Percentiles rank a stretch among this genome's conserved stretches.
Evolutionary conservation across 2,888 invertebrate genomes (phyloP).

Genomic region (Matsumyia berberina): DNA sequence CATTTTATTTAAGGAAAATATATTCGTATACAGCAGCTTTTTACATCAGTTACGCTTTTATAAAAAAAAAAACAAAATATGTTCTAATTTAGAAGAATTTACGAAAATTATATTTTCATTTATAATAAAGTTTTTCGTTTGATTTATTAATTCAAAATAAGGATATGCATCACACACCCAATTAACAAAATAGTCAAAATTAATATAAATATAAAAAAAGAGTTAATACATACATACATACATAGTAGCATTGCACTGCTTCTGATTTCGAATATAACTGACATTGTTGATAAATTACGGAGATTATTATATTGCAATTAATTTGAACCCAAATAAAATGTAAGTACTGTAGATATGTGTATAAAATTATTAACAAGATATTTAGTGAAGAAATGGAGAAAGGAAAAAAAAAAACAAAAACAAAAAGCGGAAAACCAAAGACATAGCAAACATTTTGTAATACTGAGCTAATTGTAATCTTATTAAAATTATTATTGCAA

Average conservation of each 20-base stretch:
- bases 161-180: constrained; percentile 4
- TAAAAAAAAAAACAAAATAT: constrained; percentile 19
- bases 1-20: neutral
- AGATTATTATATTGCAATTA: constrained; percentile 48
- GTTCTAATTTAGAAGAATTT: constrained; percentile 19
- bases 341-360: constrained; percentile 76
- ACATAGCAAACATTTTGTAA: constrained; percentile 71
- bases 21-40: constrained; percentile 4
- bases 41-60: constrained; percentile 18
- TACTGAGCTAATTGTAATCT: constrained; percentile 70
- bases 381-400: constrained; percentile 35
- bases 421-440: too few relatives aligned
- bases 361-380: constrained; percentile 64
- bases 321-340: constrained; percentile 56
- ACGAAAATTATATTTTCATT: constrained; percentile 19
- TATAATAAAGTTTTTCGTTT: neutral
- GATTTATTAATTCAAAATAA: constrained; percentile 1
- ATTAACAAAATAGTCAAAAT: constrained; percentile 28
- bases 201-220: constrained; percentile 33
- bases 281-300: constrained; percentile 56
- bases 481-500: constrained; percentile 58
- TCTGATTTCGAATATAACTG: constrained; percentile 58
- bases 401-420: constrained; percentile 28
- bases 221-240: too few relatives aligned
- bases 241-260: constrained; percentile 59